Base-by-base conservation (phyloP, 2,797 vertebrate genomes). In the Masticophis lateralis region DNA sequence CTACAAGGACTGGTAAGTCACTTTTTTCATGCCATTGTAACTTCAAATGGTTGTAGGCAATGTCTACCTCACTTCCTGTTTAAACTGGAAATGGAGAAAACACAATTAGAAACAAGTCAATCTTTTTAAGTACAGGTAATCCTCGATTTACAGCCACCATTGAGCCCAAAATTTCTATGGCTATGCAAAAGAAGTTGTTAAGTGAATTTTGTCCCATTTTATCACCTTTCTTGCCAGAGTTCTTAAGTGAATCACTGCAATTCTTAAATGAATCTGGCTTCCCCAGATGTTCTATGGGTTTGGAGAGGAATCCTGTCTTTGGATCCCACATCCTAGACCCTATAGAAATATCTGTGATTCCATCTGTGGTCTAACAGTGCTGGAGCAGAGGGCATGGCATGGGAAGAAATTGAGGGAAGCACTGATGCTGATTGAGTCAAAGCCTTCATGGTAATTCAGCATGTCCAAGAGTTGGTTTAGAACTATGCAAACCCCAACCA, bases 91-190 rank as follows among this genome's bases (percentile, higher is more conserved):
- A 4, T 47, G 1, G 37, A 83, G 9, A 83, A 83, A 83, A 83
- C 9, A 47, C 37, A 25, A 83, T 79, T 79, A 79, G 18, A 43
- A 79, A 79, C 32, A 43, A 90, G 86, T 93, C 53, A 94, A 9
- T 32, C 96, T 94, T 93, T 93, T 96, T 95, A 83, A 47, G 93
- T 0, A 0, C 16, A 74, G 69, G 32, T 37, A 32, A 16, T 18
- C 32, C 32, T 74, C 0, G n/a, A 74, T 6, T 37, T 74, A 74
- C 2, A 74, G 7, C 14, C 66, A 74, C 6, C 8, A 2, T 74
- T 74, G 16, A 74, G 32, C 16, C 69, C 69, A 37, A 74, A 37
- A 74, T 74, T 20, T 37, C 69, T 74, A 74, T 16, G 8, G 32
- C 69, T 74, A 74, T 74, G 2, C 6, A 74, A 20, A 74, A 69